Base-by-base conservation (phyloP, 2,888 invertebrate species). In the Napeogenes sylphis region DNA sequence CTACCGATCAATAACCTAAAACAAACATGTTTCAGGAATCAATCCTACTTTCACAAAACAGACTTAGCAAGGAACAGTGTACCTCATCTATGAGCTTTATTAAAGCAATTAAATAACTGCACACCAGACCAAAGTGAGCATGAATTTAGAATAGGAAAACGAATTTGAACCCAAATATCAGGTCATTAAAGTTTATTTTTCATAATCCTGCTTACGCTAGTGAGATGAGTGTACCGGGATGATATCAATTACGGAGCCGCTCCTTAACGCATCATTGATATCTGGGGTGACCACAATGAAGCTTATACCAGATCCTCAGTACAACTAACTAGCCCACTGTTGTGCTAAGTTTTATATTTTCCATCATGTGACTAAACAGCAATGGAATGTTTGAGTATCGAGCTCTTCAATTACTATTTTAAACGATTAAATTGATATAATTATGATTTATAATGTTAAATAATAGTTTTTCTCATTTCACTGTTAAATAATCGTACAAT, bases 231-330 rank as follows among this genome's bases (percentile, higher is more conserved):
- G 61, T 63, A 63, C 58, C 58, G 63, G 68, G 65, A 70, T 70
- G 67, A 72, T 74, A 76, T 73, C 75, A 76, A 76, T 78, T 76
- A 73, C 71, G 71, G 70, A 70, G 73, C 71, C 71, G 71, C 69
- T 73, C 68, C 70, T 75, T 73, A 71, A 75, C 81, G 79, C 80
- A 75, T 79, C 81, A 79, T 82, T 81, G 83, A 77, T 73, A 55
- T 58, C 38, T 56, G 51, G 21, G 59, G 56, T 62, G 62, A 47
- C 67, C 65, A 65, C 6, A 33, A n/a, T 8, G 55, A 51, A n/a
- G 51, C 30, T 51, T 51, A 42, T 42, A 10, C 3, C 42, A 42
- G 42, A 42, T 42, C 42, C 42, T 42, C 42, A 10, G 10, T 3
- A 42, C 12, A 10, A 10, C 42, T 42, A 42, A 42, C 10, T 42